Percentiles rank a stretch among this genome's conserved stretches.
phyloP scores from a whole-genome alignment of 2,797 vertebrate genomes.

The Coilia nasus region DNA sequence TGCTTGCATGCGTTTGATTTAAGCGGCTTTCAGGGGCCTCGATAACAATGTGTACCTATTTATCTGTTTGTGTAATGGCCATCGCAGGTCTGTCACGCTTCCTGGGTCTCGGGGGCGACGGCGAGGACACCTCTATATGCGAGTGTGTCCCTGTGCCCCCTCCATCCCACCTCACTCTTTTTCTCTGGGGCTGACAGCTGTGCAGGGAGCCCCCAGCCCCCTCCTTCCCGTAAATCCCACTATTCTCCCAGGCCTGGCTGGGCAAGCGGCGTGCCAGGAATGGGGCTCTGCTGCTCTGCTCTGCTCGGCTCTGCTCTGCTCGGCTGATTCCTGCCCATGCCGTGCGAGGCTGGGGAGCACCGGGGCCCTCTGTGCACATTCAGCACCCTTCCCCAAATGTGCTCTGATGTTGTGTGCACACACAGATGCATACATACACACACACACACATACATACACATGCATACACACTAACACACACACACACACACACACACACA shows the following conservation, averaged over 20 bases:
- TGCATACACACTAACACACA: too few species aligned
- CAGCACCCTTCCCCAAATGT: conserved; percentile 20
- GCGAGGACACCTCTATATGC: conserved; percentile 41
- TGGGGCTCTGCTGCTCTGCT: conserved; percentile 55
- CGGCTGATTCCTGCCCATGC: conserved; percentile 50
- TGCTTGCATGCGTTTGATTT: conserved; percentile 50
- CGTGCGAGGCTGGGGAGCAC: conserved; percentile 51
- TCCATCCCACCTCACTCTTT: conserved; percentile 26
- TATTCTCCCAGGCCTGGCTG: conserved; percentile 51
- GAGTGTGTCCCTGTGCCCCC: conserved; percentile 55
- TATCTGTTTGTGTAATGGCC: conserved; percentile 55
- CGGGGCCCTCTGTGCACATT: conserved; percentile 19
- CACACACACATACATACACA: neutral
- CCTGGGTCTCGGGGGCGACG: conserved; percentile 50
- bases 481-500: too few species aligned
- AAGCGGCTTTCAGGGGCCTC: conserved; percentile 48
- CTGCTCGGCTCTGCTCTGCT: too few species aligned
- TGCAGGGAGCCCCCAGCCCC: conserved; percentile 57
- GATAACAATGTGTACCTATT: conserved; percentile 52
- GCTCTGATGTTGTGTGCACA: neutral
- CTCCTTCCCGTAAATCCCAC: conserved; percentile 49
- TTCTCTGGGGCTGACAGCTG: conserved; percentile 67
- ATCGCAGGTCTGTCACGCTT: conserved; percentile 43
- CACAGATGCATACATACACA: neutral
- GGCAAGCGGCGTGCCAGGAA: conserved; percentile 60